Conservation (phyloP, 2,797 vertebrate genomes). For the Dallia pectoralis region DNA sequence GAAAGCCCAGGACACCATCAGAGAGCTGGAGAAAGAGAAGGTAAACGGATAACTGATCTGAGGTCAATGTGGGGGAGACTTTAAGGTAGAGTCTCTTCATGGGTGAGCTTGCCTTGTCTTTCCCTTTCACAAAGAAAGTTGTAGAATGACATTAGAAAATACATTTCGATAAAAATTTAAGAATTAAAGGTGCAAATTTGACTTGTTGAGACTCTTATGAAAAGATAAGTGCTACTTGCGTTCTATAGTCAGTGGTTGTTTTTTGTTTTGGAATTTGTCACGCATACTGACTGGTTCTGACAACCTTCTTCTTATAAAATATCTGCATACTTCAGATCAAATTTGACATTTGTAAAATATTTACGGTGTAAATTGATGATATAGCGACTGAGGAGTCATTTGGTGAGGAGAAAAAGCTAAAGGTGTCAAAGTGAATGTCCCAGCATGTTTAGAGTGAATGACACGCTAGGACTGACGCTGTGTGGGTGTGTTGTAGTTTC, state of each 20-base stretch:
- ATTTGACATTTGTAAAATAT: not conserved
- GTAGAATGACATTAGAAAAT: not conserved
- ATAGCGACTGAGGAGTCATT: not conserved
- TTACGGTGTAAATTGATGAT: not conserved
- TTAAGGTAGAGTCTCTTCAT: not conserved
- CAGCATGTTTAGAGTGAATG: not conserved
- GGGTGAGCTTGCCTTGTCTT: not conserved
- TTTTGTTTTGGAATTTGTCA: not conserved
- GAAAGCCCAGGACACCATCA: slow-evolving; percentile 87
- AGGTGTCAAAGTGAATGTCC: not conserved
- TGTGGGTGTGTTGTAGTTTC: not conserved
- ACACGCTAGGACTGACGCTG: no score
- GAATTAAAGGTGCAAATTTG: not conserved
- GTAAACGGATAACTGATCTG: not conserved
- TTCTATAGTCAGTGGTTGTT: not conserved
- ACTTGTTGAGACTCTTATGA: not conserved
- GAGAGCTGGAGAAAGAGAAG: slow-evolving; percentile 55
- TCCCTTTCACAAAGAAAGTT: not conserved
- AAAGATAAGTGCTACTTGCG: not conserved
- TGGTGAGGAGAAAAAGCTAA: not conserved
- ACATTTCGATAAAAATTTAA: not conserved
- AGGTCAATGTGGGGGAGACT: not conserved
- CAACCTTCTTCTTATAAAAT: not conserved
- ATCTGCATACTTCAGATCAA: not conserved
- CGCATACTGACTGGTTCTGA: not conserved